Evolutionary conservation across 2,113 vertebrate genomes (phyloP), one percentile per base, ranked within the genome.

Genomic region (Nicator chloris): DNA sequence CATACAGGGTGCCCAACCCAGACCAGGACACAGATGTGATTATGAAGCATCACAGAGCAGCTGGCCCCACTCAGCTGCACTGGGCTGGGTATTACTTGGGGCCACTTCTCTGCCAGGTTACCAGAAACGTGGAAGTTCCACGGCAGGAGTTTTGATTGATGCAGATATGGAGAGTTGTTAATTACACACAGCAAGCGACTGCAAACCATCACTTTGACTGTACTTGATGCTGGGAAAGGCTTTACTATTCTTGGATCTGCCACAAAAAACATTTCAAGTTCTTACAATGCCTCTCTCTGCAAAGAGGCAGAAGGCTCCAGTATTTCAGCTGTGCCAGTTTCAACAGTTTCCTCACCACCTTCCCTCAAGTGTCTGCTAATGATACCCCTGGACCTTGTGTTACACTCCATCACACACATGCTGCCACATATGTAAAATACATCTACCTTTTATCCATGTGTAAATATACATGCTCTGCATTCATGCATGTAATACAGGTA

Each of bases 221-320:
- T 9, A 22, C 69, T 61, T 22, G 22, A 37, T 69, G 66, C 75
- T 82, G 73, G 50, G 79, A 89, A 90, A 82, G 66, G 84, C 56
- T 95, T 91, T 91, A 91, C 91, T 91, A 6, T 75, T 89, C 70
- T 89, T 95, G 95, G 93, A 85, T 54, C 61, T 50, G 66, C 57
- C 87, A 90, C 70, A 86, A 53, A 70, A 70, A 91, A 31, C 59
- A 31, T 56, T 76, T 72, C 73, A 76, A 53, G 49, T 49, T 49
- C n/a, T 71, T 51, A 15, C 39, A 69, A 27, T 7, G 45, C 76
- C 35, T 49, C 50, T n/a, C 70, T 73, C 72, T 37, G 81, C 53
- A 73, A 57, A 84, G 42, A 76, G 54, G 64, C 76, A 90, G 82
- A 78, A 90, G 37, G 84, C 66, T 95, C n/a, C 66, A 72, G 30